Conservation (phyloP, 30 jellyfish, hydroid and myxozoan genomes). For the Mastigias papua region DNA sequence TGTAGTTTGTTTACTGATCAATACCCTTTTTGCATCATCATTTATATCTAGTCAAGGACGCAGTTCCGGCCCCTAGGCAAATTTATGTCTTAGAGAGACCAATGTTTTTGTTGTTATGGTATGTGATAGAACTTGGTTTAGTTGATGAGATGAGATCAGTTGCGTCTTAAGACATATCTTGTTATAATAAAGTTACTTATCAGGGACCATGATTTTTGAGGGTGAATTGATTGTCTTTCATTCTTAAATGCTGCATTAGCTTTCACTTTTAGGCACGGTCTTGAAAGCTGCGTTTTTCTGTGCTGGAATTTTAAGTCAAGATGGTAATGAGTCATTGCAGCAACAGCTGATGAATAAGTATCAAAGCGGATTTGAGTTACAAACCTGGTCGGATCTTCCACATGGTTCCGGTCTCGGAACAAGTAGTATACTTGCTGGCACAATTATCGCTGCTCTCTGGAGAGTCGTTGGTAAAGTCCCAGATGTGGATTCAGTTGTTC, state of each 20-base stretch:
- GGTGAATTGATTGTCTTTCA: too few relatives aligned
- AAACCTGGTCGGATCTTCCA: conserved; percentile 96
- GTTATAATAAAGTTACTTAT: too few relatives aligned
- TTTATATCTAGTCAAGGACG: too few relatives aligned
- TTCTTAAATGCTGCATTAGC: background rate
- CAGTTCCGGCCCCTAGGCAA: too few relatives aligned
- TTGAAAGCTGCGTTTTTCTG: conserved; percentile 96
- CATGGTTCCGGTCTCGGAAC: conserved; percentile 99
- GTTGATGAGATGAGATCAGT: background rate
- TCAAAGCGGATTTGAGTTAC: conserved; percentile 92
- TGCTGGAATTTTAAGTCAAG: conserved; percentile 73
- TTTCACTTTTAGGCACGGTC: conserved; percentile 81
- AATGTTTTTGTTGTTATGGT: too few relatives aligned
- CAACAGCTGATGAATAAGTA: conserved; percentile 58
- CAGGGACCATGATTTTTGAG: too few relatives aligned
- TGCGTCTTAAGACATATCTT: background rate
- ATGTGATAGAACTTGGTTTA: background rate
- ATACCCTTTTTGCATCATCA: too few relatives aligned
- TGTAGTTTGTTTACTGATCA: too few relatives aligned
- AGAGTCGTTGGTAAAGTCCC: conserved; percentile 85
- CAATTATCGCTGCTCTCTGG: conserved; percentile 95
- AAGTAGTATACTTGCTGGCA: conserved; percentile 96
- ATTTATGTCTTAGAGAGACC: too few relatives aligned
- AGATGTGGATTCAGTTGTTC: conserved; percentile 81
- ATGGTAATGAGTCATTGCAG: conserved; percentile 53